Conservation (phyloP, 1,140 invertebrate species). For the Luehdorfia chinensis region DNA sequence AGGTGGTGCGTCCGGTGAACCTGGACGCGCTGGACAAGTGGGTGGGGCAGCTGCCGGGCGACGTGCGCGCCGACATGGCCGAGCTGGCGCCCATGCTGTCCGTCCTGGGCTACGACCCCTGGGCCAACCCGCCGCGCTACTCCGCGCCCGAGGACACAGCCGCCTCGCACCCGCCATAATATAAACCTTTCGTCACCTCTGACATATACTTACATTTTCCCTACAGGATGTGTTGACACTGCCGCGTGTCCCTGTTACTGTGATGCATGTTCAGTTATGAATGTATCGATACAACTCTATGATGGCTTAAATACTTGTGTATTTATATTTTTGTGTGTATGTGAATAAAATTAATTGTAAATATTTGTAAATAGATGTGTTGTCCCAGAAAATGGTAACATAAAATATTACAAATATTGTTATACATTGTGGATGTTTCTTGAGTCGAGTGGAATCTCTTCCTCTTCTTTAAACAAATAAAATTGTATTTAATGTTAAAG, state of each 20-base stretch:
- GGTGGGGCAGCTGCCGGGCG: slow-evolving; percentile 94
- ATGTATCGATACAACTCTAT: no score
- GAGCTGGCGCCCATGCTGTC: slow-evolving; percentile 95
- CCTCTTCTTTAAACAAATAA: no score
- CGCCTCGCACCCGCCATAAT: slow-evolving; percentile 16
- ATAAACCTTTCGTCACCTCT: not conserved
- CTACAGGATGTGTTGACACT: no score
- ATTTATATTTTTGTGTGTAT: slow-evolving; percentile 10
- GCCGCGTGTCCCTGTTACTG: no score
- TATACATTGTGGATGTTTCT: no score
- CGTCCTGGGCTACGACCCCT: slow-evolving; percentile 95
- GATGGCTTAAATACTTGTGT: no score
- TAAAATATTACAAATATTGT: no score
- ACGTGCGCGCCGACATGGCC: slow-evolving; percentile 94
- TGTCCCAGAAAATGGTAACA: no score
- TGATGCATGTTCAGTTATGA: no score
- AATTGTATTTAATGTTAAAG: slow-evolving; percentile 4
- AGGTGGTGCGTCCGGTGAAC: slow-evolving; percentile 99
- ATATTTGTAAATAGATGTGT: slow-evolving; percentile 9
- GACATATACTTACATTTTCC: no score
- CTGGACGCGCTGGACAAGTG: slow-evolving; percentile 97
- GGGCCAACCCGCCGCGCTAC: slow-evolving; percentile 95
- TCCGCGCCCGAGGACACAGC: slow-evolving; percentile 82
- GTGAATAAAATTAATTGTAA: slow-evolving; percentile 6
- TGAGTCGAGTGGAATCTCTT: not conserved